These are phyloP conservation scores for Remorina albescens DNA, from an alignment of 2,797 vertebrate species.

Conservation along the genomic window DNA sequence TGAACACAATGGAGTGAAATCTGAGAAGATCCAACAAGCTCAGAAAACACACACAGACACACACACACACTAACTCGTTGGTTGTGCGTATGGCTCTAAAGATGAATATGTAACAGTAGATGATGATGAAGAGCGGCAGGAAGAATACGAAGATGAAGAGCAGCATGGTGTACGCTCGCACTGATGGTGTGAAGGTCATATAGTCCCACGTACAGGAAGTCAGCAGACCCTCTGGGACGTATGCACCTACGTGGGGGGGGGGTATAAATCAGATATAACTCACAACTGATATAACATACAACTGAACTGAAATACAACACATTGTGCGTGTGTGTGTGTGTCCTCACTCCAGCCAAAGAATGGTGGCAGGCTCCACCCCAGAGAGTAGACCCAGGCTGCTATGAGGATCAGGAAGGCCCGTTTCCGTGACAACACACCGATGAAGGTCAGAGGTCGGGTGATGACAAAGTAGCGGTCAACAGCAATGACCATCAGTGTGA, in stretches of 20 bases:
- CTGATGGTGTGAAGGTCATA: slow-evolving; percentile 91
- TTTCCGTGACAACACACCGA: slow-evolving; percentile 89
- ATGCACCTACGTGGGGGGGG: slow-evolving; percentile 91
- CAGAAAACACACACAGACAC: neutral
- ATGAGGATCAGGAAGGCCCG: slow-evolving; percentile 87
- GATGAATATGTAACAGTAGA: slow-evolving; percentile 94
- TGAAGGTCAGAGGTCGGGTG: slow-evolving; percentile 92
- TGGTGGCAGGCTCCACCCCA: slow-evolving; percentile 95
- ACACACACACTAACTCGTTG: slow-evolving; percentile 83
- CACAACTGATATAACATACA: too few relatives aligned
- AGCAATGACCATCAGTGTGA: slow-evolving; percentile 93
- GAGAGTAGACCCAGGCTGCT: slow-evolving; percentile 90
- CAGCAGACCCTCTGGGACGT: slow-evolving; percentile 93
- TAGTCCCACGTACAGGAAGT: slow-evolving; percentile 98
- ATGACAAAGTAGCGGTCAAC: slow-evolving; percentile 96
- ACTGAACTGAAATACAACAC: too few relatives aligned
- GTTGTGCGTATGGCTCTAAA: slow-evolving; percentile 91
- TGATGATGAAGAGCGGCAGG: slow-evolving; percentile 91
- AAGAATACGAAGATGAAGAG: slow-evolving; percentile 96
- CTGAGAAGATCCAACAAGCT: too few relatives aligned
- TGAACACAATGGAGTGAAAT: too few relatives aligned
- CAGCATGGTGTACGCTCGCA: slow-evolving; percentile 94
- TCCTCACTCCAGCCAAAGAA: slow-evolving; percentile 98
- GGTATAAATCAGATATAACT: too few relatives aligned
- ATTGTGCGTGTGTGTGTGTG: neutral